Conservation (phyloP, 2,113 vertebrate species). For the Bolborhynchus lineola region DNA sequence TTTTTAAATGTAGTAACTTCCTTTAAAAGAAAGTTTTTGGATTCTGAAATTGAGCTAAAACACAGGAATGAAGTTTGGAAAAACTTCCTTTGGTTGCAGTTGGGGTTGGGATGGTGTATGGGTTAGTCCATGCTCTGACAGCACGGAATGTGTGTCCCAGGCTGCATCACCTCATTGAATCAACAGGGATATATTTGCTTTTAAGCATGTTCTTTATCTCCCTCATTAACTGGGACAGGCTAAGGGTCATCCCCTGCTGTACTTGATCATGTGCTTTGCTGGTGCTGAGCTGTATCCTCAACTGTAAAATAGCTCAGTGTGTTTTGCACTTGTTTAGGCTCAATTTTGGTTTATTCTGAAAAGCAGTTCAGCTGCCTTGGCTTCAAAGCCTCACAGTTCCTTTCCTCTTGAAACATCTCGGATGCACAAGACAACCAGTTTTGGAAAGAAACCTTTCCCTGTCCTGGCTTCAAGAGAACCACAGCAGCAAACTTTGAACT, state of each 20-base stretch:
- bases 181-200: not conserved
- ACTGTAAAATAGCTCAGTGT: too few relatives aligned
- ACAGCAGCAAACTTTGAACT: not conserved
- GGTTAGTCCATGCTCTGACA: rapidly evolving
- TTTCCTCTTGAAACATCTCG: not conserved
- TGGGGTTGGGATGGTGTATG: rapidly evolving
- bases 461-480: not conserved
- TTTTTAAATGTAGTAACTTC: not conserved
- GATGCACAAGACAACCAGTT: not conserved
- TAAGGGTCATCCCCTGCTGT: not conserved
- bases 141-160: not conserved
- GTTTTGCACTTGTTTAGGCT: not conserved
- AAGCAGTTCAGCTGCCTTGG: not conserved
- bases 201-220: not conserved
- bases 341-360: not conserved
- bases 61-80: not conserved
- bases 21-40: not conserved
- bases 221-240: not conserved
- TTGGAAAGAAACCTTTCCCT: not conserved
- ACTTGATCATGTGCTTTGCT: not conserved
- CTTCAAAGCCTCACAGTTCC: not conserved
- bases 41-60: not conserved
- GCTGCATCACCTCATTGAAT: not conserved
- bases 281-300: not conserved
- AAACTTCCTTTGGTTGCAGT: not conserved